phyloP scores from a whole-genome alignment of 2,888 invertebrate species.

The Myopa testacea region DNA sequence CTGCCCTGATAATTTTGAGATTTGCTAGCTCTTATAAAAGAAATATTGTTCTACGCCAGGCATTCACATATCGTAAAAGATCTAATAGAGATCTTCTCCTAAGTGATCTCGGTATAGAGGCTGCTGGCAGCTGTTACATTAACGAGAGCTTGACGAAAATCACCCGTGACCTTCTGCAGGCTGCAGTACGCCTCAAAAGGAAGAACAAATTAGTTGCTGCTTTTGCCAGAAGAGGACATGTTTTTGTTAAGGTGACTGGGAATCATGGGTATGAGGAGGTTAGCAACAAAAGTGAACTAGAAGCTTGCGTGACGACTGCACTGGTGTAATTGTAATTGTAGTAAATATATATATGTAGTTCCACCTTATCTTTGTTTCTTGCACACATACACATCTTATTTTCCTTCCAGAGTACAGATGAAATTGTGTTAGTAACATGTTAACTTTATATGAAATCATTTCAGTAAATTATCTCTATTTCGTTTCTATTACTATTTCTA shows the following conservation, averaged over 20 bases:
- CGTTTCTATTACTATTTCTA: too few relatives aligned
- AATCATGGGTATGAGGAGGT: not conserved
- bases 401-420: too few relatives aligned
- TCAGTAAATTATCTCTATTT: too few relatives aligned
- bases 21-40: not conserved
- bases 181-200: not conserved
- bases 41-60: not conserved
- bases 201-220: not conserved
- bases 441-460: too few relatives aligned
- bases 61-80: not conserved
- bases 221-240: not conserved
- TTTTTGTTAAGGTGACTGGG: not conserved
- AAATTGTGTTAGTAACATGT: too few relatives aligned
- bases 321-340: too few relatives aligned
- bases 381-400: too few relatives aligned
- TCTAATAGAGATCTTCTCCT: not conserved
- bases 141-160: not conserved
- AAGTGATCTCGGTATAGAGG: not conserved
- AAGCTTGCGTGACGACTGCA: not conserved
- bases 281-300: not conserved
- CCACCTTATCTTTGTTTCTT: too few relatives aligned
- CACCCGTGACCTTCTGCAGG: not conserved
- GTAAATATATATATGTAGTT: too few relatives aligned
- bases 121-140: not conserved
- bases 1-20: not conserved